phyloP scores from a whole-genome alignment of 2,888 invertebrate genomes.

The Papilio protenor region DNA sequence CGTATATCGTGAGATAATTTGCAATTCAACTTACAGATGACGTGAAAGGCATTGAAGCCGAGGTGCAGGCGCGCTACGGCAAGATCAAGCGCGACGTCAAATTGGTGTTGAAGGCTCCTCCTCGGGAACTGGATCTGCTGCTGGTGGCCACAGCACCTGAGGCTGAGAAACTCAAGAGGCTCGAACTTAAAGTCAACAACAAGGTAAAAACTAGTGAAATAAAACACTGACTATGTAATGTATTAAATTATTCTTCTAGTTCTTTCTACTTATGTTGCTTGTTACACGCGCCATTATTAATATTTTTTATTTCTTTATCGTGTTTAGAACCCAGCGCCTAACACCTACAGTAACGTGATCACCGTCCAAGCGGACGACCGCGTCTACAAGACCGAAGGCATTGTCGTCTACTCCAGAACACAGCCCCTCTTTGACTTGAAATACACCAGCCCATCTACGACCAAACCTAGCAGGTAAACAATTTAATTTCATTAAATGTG shows the following conservation, averaged over 20 bases:
- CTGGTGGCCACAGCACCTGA: conserved; percentile 68
- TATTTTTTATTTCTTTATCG: not conserved
- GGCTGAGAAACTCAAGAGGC: conserved; percentile 77
- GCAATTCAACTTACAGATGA: conserved; percentile 58
- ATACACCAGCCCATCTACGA: conserved; percentile 78
- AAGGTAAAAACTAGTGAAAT: conserved; percentile 61
- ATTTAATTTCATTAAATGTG: not conserved
- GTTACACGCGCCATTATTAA: not conserved
- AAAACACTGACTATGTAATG: not conserved
- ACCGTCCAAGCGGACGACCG: conserved; percentile 83
- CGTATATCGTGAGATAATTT: not conserved
- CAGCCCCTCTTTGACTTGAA: conserved; percentile 84
- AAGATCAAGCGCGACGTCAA: conserved; percentile 76
- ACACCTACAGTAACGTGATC: conserved; percentile 67
- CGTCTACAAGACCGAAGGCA: conserved; percentile 82
- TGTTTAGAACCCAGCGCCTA: conserved; percentile 68
- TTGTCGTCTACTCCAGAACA: conserved; percentile 80
- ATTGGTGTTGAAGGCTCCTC: conserved; percentile 61
- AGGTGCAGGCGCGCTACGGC: conserved; percentile 71
- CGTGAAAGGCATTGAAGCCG: conserved; percentile 60
- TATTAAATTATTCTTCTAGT: not conserved
- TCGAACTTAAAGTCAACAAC: conserved; percentile 77
- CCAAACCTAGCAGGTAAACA: conserved; percentile 69
- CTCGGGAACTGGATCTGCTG: conserved; percentile 60
- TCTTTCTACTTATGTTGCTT: not conserved